These are phyloP conservation scores for Mnemiopsis leidyi DNA, from an alignment of 37 sponge, comb jelly and placozoan genomes.

Conservation along the genomic window DNA sequence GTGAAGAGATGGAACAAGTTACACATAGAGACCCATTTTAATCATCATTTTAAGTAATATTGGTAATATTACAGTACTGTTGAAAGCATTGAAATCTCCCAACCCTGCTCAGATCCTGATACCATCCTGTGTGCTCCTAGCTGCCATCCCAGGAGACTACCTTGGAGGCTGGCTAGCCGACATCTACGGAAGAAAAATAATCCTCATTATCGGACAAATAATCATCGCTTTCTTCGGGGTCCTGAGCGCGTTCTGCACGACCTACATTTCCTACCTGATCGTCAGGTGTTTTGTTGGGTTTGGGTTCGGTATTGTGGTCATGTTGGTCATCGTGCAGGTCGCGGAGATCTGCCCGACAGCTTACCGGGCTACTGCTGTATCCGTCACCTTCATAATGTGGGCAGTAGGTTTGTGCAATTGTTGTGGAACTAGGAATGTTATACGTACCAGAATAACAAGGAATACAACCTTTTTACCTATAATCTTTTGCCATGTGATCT, in stretches of 20 bases:
- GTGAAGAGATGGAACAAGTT: no score
- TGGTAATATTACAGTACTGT: no score
- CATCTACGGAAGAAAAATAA: background rate
- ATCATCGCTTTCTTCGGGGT: slow-evolving; percentile 12
- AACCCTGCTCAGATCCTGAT: background rate
- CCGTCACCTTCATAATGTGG: slow-evolving; percentile 33
- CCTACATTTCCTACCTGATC: slow-evolving; percentile 8
- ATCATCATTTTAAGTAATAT: no score
- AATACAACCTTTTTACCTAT: no score
- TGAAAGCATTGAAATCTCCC: no score
- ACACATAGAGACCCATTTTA: no score
- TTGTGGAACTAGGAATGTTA: no score
- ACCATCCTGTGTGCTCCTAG: background rate
- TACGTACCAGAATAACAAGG: no score
- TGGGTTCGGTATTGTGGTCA: slow-evolving; percentile 23
- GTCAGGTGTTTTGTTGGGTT: slow-evolving; percentile 13
- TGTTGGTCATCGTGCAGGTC: slow-evolving; percentile 22
- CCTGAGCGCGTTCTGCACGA: background rate
- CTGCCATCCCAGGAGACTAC: background rate
- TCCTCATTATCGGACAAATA: background rate
- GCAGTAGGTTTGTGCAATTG: background rate
- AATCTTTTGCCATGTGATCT: no score
- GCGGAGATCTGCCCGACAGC: slow-evolving; percentile 12
- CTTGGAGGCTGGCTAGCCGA: slow-evolving; percentile 1
- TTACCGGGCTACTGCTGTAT: background rate